Base-by-base conservation (phyloP, 2,888 invertebrate species). In the Hydrotaea diabolus region DNA sequence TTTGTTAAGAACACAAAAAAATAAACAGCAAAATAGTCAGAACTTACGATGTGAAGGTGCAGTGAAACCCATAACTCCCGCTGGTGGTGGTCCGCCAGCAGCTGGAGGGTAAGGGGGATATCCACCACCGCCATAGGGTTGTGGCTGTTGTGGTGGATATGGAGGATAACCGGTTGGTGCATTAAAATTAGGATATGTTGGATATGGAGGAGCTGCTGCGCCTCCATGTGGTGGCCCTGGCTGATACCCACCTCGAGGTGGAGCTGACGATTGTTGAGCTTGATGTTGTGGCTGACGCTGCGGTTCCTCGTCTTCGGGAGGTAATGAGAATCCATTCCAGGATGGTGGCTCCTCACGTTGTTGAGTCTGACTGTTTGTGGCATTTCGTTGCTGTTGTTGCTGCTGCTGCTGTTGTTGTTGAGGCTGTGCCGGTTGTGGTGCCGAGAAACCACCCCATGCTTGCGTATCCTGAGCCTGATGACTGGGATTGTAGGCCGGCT, bases 21-120 rank as follows among this genome's bases (percentile, higher is more conserved):
- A 46, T 46, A 21, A 79, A 80, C 73, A 59, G 59, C 57, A 77
- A 78, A 82, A 73, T 64, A 84, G 59, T 77, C 43, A 84, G 75
- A 73, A 91, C 91, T 92, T 88, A 92, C 93, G 92, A 90, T 91
- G 89, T 74, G 92, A 90, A 15, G 90, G 90, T 86, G 91, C 87
- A 78, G 90, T 89, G 74, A 92, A 92, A 76, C 92, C 92, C 90
- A 91, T 90, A 19, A 88, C 89, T 74, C 88, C 89, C 31, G 86
- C 80, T 21, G 76, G 55, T 77, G 80, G 79, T 77, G 79, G 77
- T 62, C 73, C 82, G 73, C 85, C 85, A 85, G 78, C 82, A 64
- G 85, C 55, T 85, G 76, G 69, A 84, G 86, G 55, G 86, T 88
- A 55, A 8, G 88, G 82, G 62, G 87, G 80, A 66, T 79, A 83